These are phyloP conservation scores for Brachyptera risi DNA, from an alignment of 2,888 invertebrate genomes.

Conservation along the genomic window DNA sequence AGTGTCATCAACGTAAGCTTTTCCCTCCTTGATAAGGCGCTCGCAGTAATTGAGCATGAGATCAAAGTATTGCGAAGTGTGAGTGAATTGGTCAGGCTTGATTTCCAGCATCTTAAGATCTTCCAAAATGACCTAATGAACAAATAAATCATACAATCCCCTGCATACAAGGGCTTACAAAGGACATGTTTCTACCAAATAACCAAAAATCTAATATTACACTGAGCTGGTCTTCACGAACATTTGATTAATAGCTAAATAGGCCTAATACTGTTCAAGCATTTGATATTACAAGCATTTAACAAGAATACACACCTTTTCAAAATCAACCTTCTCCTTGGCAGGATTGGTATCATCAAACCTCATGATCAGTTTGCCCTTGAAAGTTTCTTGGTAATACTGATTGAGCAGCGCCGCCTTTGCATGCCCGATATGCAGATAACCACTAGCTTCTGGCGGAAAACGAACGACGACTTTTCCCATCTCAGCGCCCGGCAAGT, in stretches of 20 bases:
- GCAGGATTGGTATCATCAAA: conserved; percentile 99
- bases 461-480: conserved; percentile 97
- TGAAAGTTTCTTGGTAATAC: conserved; percentile 88
- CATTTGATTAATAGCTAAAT: too few relatives aligned
- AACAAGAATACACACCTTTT: too few relatives aligned
- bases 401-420: conserved; percentile 98
- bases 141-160: too few relatives aligned
- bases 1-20: conserved; percentile 96
- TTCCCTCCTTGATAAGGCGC: conserved; percentile 77
- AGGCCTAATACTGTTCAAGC: too few relatives aligned
- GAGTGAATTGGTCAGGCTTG: conserved; percentile 87
- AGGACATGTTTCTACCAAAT: too few relatives aligned
- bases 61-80: conserved; percentile 97
- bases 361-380: conserved; percentile 94
- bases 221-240: too few relatives aligned
- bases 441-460: conserved; percentile 99
- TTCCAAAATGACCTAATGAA: conserved; percentile 85
- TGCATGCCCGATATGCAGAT: conserved; percentile 96
- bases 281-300: too few relatives aligned
- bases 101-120: conserved; percentile 90
- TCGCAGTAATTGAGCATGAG: conserved; percentile 84
- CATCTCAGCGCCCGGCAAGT: conserved; percentile 93
- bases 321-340: conserved; percentile 95
- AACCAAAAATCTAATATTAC: too few relatives aligned
- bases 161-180: too few relatives aligned